Conservation (phyloP, 2,888 invertebrate species). For the Trachelus troglodyta region DNA sequence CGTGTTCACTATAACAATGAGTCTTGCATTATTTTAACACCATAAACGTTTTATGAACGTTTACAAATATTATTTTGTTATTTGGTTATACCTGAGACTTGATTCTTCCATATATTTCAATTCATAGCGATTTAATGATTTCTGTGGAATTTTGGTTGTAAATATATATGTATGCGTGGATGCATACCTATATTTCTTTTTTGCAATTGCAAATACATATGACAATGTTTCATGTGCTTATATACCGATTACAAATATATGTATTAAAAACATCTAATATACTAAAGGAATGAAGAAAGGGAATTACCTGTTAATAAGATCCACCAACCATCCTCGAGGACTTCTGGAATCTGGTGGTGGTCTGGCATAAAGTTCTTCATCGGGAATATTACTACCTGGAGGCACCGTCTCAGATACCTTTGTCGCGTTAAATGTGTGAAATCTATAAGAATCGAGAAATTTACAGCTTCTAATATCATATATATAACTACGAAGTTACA, state of each 20-base stretch:
- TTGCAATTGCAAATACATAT: background rate
- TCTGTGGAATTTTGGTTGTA: background rate
- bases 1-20: too few relatives aligned
- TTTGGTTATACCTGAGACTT: background rate
- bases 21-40: too few relatives aligned
- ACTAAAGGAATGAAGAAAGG: background rate
- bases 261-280: background rate
- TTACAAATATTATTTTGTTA: background rate
- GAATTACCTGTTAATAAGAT: slow-evolving; percentile 86
- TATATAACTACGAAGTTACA: background rate
- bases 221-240: background rate
- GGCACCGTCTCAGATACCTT: slow-evolving; percentile 80
- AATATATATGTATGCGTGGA: too few relatives aligned
- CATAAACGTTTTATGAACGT: background rate
- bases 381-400: slow-evolving; percentile 72
- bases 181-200: too few relatives aligned
- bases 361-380: slow-evolving; percentile 80
- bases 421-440: slow-evolving; percentile 87
- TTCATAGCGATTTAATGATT: background rate
- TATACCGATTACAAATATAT: background rate
- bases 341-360: slow-evolving; percentile 84
- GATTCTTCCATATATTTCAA: background rate
- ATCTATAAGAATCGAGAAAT: slow-evolving; percentile 67
- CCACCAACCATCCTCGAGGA: slow-evolving; percentile 95
- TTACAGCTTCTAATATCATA: background rate